Evolutionary conservation across 1,140 invertebrate species (phyloP), one percentile per base, ranked within the genome.

Genomic region (Drosophila athabasca): DNA sequence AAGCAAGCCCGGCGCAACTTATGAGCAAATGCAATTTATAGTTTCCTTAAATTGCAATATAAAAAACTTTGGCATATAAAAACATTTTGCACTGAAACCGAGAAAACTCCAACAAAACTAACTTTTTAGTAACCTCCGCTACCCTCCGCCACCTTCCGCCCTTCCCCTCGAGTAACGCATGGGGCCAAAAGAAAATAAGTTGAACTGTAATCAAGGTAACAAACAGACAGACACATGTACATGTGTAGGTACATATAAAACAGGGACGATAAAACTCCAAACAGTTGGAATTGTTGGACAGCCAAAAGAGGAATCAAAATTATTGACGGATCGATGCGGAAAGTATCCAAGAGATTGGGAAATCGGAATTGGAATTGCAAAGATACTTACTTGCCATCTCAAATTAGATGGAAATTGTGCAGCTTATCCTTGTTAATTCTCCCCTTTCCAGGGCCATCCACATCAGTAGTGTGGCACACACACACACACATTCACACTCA

Each of bases 181-280:
- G 24, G 24, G 24, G 24, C 24, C 24, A 26, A 26, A 26, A 51
- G 57, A n/a, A 66, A 68, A 68, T 62, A 68, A 76, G 59, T 64
- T 77, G 29, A 75, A 55, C 58, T 69, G 39, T 45, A 69, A 75
- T 75, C 64, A 59, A 76, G 54, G 72, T 50, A 76, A 75, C 66
- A 69, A 74, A 68, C 70, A 48, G 52, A 62, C 51, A 58, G 41
- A 75, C 39, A 76, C 48, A 75, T 43, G 62, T 19, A 13, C 2
- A 13, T 39, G 8, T 39, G 13, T n/a, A n/a, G n/a, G n/a, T 39
- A 39, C 4, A 9, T 35, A 35, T 9, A 31, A 17, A 52, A 51
- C 11, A 31, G 31, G 31, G 8, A 9, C 46, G 31, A 76, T 76
- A 76, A 76, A 76, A 75, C 62, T 76, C 29, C 0, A 31, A 55